Percentiles rank a stretch among this genome's conserved stretches.
These are phyloP conservation scores for Scaptomyza parva DNA, from an alignment of 2,888 invertebrate genomes.

Conservation along the genomic window DNA sequence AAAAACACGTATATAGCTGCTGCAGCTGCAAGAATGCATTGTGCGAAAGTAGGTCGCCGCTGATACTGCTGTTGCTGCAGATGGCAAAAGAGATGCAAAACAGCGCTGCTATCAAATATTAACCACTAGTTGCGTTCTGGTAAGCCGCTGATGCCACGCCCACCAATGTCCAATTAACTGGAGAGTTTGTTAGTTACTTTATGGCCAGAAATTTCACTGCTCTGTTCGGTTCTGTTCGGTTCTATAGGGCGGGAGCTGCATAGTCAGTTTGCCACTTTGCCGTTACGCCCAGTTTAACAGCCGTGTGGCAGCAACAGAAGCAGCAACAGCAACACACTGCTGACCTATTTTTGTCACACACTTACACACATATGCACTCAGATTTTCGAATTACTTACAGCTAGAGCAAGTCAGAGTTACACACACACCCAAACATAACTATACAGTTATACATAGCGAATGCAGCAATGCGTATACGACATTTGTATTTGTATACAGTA, in stretches of 20 bases:
- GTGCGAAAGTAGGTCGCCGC: constrained; percentile 68
- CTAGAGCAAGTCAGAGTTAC: constrained; percentile 38
- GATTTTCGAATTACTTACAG: constrained; percentile 74
- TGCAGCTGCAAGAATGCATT: constrained; percentile 75
- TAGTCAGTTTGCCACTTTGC: constrained; percentile 73
- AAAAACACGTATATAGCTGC: constrained; percentile 15
- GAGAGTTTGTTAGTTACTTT: constrained; percentile 62
- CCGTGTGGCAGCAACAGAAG: constrained; percentile 36
- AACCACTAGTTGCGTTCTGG: constrained; percentile 72
- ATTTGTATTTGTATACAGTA: constrained; percentile 29
- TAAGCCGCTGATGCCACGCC: constrained; percentile 60
- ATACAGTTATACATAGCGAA: constrained; percentile 20
- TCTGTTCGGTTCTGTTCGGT: background rate
- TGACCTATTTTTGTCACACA: constrained; percentile 69
- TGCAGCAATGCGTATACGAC: constrained; percentile 50
- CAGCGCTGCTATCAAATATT: constrained; percentile 73
- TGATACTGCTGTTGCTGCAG: constrained; percentile 20
- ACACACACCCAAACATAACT: constrained; percentile 11
- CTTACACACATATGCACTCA: constrained; percentile 30
- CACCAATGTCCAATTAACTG: constrained; percentile 69
- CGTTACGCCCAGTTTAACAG: constrained; percentile 76
- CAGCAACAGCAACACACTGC: constrained; percentile 45
- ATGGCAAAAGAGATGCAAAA: constrained; percentile 51
- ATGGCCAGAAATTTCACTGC: constrained; percentile 48
- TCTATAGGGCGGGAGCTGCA: constrained; percentile 44